Conservation (phyloP, 1,140 invertebrate species). For the Drosophila ironensis region DNA sequence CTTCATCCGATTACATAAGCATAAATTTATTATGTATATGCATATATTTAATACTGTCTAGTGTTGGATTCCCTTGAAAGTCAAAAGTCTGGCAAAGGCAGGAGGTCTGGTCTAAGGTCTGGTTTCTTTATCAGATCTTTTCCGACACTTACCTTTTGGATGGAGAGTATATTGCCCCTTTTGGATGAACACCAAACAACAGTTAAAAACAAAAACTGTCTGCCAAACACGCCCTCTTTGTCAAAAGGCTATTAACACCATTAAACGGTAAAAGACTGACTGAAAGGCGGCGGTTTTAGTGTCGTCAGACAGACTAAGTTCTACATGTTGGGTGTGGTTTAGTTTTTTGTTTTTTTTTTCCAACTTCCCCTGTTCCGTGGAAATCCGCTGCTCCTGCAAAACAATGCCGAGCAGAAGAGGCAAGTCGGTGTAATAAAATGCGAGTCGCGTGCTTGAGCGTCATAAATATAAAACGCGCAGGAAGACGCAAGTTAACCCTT, state of each 20-base stretch:
- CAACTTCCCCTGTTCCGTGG: constrained; percentile 7
- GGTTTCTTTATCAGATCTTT: constrained; percentile 22
- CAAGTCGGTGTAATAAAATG: constrained; percentile 60
- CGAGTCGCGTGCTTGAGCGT: constrained; percentile 60
- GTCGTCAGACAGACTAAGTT: constrained; percentile 10
- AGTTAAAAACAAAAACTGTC: constrained; percentile 25
- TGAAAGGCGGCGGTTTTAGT: not conserved
- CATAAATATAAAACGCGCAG: constrained; percentile 66
- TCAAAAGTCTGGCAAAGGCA: no score
- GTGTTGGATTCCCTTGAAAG: no score
- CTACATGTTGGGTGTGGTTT: constrained; percentile 27
- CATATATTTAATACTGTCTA: constrained; percentile 11
- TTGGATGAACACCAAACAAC: not conserved
- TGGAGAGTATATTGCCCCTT: constrained; percentile 14
- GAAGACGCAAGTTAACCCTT: constrained; percentile 38
- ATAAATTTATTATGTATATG: no score
- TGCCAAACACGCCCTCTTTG: constrained; percentile 47
- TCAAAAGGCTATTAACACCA: constrained; percentile 56
- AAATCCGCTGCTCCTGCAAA: constrained; percentile 40
- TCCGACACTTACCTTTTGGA: not conserved
- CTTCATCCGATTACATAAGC: no score
- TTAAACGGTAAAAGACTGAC: constrained; percentile 51
- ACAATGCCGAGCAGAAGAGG: constrained; percentile 16
- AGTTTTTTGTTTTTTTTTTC: not conserved
- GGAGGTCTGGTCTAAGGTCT: not conserved